These are phyloP conservation scores for Xestoiulus laeticollis DNA, from an alignment of 2,888 invertebrate species.

Conservation along the genomic window DNA sequence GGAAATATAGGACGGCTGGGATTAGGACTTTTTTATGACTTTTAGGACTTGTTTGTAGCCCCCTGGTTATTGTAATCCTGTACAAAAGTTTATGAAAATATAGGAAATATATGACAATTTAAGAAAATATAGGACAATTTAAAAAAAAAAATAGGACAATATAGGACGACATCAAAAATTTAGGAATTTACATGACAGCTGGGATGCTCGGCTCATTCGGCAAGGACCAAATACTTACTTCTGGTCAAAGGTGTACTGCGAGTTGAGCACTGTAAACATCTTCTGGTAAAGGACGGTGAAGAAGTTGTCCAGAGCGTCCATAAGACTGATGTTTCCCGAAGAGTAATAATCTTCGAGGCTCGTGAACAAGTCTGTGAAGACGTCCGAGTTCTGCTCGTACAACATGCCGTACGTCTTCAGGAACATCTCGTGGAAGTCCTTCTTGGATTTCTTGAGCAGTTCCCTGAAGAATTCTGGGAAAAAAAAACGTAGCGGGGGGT, in stretches of 20 bases:
- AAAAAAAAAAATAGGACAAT: no score
- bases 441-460: conserved; percentile 81
- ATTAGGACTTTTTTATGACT: no score
- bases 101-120: no score
- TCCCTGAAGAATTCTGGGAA: conserved; percentile 86
- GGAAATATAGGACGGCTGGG: no score
- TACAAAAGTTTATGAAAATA: no score
- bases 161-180: no score
- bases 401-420: conserved; percentile 93
- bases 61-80: no score
- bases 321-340: conserved; percentile 83
- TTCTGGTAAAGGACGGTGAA: conserved; percentile 92
- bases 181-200: no score
- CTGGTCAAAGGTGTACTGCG: conserved; percentile 89
- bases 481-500: no score
- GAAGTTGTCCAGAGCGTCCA: conserved; percentile 89
- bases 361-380: conserved; percentile 89
- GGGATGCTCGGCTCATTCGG: background rate
- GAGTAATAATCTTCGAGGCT: conserved; percentile 90
- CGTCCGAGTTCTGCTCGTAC: conserved; percentile 91
- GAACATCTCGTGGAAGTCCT: conserved; percentile 95
- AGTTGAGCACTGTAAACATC: conserved; percentile 94
- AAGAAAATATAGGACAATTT: no score
- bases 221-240: conserved; percentile 67
- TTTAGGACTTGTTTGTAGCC: no score